A percentile compares a stretch with the other conserved stretches of the same genome.
These are phyloP conservation scores for Trogon surrucura DNA, from an alignment of 2,113 vertebrate species.

Conservation along the genomic window DNA sequence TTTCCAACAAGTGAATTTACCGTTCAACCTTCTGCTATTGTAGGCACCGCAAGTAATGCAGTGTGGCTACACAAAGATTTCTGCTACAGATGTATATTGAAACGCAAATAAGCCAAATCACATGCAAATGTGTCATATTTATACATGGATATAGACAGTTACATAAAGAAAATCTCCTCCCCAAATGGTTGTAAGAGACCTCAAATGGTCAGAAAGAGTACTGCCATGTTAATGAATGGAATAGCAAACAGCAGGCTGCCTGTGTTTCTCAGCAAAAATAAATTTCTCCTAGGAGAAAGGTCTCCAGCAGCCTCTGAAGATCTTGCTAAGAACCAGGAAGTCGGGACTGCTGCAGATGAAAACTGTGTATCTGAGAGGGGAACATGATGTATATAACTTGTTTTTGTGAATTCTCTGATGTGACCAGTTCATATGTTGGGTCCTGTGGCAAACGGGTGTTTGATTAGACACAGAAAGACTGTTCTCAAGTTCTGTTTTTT, in stretches of 20 bases:
- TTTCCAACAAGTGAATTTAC: not conserved
- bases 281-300: not conserved
- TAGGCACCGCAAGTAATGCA: not conserved
- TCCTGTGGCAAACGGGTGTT: not conserved
- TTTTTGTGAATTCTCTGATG: not conserved
- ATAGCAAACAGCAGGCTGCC: not conserved
- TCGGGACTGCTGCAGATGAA: not conserved
- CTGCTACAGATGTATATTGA: not conserved
- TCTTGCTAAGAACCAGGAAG: not conserved
- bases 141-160: not conserved
- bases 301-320: not conserved
- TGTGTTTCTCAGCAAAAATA: not conserved
- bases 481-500: not conserved
- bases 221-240: not conserved
- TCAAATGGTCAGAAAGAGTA: not conserved
- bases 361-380: not conserved
- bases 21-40: not conserved
- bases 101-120: not conserved
- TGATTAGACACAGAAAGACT: not conserved
- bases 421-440: fast-evolving
- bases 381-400: not conserved
- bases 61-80: not conserved
- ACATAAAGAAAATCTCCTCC: not conserved
- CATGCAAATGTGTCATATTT: not conserved
- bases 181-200: too few species aligned